phyloP scores from a whole-genome alignment of 2,797 vertebrate species.

The Streptopelia turtur region DNA sequence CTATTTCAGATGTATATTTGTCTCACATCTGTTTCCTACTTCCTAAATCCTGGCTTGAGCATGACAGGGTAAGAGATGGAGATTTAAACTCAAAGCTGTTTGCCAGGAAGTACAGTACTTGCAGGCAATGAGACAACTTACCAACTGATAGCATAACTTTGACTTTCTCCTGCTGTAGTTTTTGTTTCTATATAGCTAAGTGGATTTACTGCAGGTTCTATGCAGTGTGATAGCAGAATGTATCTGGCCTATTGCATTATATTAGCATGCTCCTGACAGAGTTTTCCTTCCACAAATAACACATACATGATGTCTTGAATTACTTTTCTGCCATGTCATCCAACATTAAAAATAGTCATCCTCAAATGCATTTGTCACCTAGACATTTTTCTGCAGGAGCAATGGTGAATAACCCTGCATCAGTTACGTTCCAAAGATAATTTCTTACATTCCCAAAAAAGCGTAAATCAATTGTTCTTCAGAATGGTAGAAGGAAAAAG shows the following conservation, averaged over 20 bases:
- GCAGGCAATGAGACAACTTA: neutral
- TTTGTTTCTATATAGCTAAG: neutral
- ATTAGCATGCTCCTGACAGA: neutral
- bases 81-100: neutral
- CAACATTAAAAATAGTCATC: neutral
- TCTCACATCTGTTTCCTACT: neutral
- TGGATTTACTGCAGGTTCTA: neutral
- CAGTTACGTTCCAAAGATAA: neutral
- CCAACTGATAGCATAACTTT: neutral
- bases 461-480: neutral
- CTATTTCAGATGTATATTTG: neutral
- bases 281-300: neutral
- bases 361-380: neutral
- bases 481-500: neutral
- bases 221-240: neutral
- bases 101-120: neutral
- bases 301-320: neutral
- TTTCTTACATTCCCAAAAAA: neutral
- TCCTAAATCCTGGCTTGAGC: neutral
- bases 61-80: neutral
- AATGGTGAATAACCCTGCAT: neutral
- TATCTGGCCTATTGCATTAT: neutral
- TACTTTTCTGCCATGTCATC: neutral
- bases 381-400: neutral
- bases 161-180: neutral